These are phyloP conservation scores for Trichopoda pennipes DNA, from an alignment of 2,888 invertebrate species.

Conservation along the genomic window DNA sequence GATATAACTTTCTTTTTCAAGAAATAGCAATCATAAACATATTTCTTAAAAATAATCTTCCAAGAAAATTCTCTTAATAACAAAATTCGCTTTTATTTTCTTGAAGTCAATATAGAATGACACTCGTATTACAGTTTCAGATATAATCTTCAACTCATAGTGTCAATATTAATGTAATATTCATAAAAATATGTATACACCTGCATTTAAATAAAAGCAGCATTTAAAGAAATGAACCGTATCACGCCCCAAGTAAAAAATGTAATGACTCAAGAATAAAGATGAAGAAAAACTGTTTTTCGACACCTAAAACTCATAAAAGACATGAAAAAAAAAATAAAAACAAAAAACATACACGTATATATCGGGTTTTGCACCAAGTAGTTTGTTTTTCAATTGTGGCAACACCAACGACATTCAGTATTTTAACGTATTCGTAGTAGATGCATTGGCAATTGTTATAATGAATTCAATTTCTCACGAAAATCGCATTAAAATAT, in stretches of 20 bases:
- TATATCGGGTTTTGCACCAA: too few species aligned
- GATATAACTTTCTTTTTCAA: too few species aligned
- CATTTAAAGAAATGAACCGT: conserved; percentile 49
- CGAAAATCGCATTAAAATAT: too few species aligned
- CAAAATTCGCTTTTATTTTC: background rate
- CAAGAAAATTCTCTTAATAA: conserved; percentile 7
- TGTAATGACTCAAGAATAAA: conserved; percentile 59
- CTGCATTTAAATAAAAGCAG: conserved; percentile 53
- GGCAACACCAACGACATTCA: too few species aligned
- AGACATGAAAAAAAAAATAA: conserved; percentile 30
- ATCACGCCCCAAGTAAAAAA: conserved; percentile 60
- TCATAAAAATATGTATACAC: conserved; percentile 26
- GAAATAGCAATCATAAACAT: background rate
- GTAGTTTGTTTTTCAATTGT: too few species aligned
- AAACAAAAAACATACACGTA: background rate
- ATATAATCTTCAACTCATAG: conserved; percentile 38
- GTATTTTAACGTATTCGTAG: too few species aligned
- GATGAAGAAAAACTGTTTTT: background rate
- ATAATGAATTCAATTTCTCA: too few species aligned
- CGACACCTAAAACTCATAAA: conserved; percentile 59
- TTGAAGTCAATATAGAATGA: conserved; percentile 19
- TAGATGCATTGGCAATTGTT: too few species aligned
- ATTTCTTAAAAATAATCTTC: background rate
- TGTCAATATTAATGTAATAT: conserved; percentile 52
- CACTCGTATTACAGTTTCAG: conserved; percentile 1